phyloP scores from a whole-genome alignment of 2,113 vertebrate genomes.

The Isichthys henryi region DNA sequence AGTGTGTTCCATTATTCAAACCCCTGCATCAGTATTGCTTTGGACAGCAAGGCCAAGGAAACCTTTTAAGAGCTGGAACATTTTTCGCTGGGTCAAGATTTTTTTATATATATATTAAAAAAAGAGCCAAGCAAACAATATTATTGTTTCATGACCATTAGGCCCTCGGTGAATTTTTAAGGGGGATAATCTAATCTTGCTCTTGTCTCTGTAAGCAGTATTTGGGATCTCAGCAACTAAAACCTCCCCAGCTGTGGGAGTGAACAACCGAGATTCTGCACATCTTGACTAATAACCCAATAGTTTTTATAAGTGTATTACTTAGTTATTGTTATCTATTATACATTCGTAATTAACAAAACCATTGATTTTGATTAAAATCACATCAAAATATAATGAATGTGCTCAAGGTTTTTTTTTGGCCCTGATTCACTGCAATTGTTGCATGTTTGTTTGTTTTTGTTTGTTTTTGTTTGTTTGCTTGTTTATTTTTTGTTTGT shows the following conservation, averaged over 20 bases:
- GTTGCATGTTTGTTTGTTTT: not conserved
- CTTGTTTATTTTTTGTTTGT: too few species aligned
- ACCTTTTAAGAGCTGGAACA: slow-evolving; percentile 56
- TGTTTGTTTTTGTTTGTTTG: too few species aligned
- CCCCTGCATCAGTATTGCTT: slow-evolving; percentile 57
- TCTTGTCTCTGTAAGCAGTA: slow-evolving; percentile 16
- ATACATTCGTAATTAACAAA: not conserved
- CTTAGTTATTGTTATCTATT: not conserved
- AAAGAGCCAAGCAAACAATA: slow-evolving; percentile 49
- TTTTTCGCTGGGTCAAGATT: slow-evolving; percentile 66
- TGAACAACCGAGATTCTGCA: not conserved
- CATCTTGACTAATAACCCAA: not conserved
- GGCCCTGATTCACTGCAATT: not conserved
- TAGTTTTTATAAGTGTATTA: not conserved
- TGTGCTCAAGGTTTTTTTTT: not conserved
- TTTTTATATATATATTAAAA: slow-evolving; percentile 33
- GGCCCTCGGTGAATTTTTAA: not conserved
- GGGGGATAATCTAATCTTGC: slow-evolving; percentile 14
- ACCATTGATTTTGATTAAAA: not conserved
- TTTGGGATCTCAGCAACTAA: not conserved
- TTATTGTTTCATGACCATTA: slow-evolving; percentile 37
- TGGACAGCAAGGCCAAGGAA: slow-evolving; percentile 58
- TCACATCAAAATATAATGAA: not conserved
- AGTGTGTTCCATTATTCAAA: slow-evolving; percentile 51
- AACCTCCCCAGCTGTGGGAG: not conserved